Conservation (phyloP, 2,113 vertebrate species). For the Oreotrochilus melanogaster region DNA sequence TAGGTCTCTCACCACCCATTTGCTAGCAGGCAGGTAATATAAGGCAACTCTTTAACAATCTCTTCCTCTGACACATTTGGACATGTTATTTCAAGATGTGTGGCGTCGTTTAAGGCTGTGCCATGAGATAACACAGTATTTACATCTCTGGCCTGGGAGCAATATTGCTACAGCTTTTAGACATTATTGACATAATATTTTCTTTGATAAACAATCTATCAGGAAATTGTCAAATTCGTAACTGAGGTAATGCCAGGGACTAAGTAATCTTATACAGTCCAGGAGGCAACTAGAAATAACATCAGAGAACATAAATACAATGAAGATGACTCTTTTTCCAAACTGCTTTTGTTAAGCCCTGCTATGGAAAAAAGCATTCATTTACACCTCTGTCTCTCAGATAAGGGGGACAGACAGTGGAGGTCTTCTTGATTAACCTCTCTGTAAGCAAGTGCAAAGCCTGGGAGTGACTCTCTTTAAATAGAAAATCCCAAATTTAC, state of each 20-base stretch:
- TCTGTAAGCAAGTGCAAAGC: neutral
- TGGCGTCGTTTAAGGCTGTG: conserved; percentile 65
- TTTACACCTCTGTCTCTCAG: neutral
- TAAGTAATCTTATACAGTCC: neutral
- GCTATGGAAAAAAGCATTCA: neutral
- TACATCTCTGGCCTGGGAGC: conserved; percentile 55
- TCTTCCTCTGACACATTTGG: conserved; percentile 70
- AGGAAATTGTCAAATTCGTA: conserved; percentile 38
- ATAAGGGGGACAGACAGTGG: neutral
- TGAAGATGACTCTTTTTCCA: neutral
- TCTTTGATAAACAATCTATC: conserved; percentile 38
- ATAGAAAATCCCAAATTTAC: neutral
- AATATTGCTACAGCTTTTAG: conserved; percentile 35
- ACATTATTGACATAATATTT: conserved; percentile 54
- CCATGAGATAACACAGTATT: conserved; percentile 69
- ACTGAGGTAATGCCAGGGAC: conserved; percentile 7
- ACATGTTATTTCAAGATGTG: conserved; percentile 74
- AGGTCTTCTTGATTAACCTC: neutral
- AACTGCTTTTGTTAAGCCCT: neutral
- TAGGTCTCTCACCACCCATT: conserved; percentile 61
- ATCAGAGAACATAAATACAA: neutral
- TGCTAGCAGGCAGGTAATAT: conserved; percentile 74
- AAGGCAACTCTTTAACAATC: conserved; percentile 61
- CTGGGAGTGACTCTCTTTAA: neutral
- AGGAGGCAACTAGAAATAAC: neutral